Base-by-base conservation (phyloP, 1,140 invertebrate genomes). In the Stenopsyche tienmushanensis region DNA sequence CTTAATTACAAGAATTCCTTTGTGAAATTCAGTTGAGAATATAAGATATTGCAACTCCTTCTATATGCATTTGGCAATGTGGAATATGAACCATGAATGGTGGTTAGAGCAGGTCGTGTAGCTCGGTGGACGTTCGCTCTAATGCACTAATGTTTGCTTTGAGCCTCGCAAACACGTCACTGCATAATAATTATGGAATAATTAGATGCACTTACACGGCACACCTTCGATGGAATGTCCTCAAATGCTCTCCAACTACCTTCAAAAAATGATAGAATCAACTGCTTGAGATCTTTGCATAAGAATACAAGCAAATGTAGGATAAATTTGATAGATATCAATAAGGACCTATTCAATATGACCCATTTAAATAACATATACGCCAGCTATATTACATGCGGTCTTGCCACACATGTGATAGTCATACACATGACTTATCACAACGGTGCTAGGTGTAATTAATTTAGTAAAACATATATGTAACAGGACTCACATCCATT, bases 381-480 rank as follows among this genome's bases (percentile, higher is more conserved):
- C n/a, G n/a, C n/a, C 29, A 34, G 5, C 5, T 34, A 7, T 13
- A 5, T 34, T 13, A 34, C 29, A 8, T 15, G 21, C 7, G 9
- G 26, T 23, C 21, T 15, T 5, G 53, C 21, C 25, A 23, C 21
- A 55, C 26, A n/a, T 29, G 25, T 23, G 26, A 23, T 10, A 2
- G 25, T 3, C 9, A 25, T 25, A 55, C 55, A 59, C 55, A 17
- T 44, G 55, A 59, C 29, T 44, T 41, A 41, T 44, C 55, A 41
- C 55, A 15, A 44, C 25, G 17, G 29, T 10, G 55, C 55, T 41
- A 44, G 39, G 23, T 25, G 23, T 55, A 17, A 29, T 29, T 25
- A 55, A 26, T 26, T 55, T 17, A 29, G 13, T 20, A 55, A 29
- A 55, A 20, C 53, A 18, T 13, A 26, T n/a, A 13, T 55, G 7